Evolutionary conservation across 2,113 vertebrate species (phyloP).

Genomic region (Lota lota): DNA sequence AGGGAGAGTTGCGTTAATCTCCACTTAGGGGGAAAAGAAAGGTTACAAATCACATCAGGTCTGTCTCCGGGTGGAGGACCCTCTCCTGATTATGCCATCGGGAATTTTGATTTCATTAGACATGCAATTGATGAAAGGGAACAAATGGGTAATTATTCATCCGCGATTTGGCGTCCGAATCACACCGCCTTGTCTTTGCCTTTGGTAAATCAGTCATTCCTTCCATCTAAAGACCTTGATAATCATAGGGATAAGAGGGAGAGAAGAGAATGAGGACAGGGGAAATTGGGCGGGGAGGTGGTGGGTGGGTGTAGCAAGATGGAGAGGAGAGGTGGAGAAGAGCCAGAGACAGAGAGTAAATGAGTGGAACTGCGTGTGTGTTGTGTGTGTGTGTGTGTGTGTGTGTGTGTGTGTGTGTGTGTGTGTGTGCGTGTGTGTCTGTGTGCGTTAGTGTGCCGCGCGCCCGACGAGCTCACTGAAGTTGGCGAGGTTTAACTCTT

Average conservation of each 20-base stretch:
- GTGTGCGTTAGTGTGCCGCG: constrained; percentile 7
- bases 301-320: constrained; percentile 44
- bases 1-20: constrained; percentile 72
- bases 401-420: not conserved
- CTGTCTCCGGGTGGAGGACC: constrained; percentile 71
- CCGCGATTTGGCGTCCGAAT: constrained; percentile 67
- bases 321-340: constrained; percentile 53
- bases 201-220: constrained; percentile 77
- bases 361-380: constrained; percentile 47
- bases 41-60: constrained; percentile 76
- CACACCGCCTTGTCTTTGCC: constrained; percentile 75
- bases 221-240: constrained; percentile 76
- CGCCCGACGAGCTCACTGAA: constrained; percentile 43
- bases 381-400: too few species aligned
- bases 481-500: constrained; percentile 68
- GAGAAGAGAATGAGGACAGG: constrained; percentile 41
- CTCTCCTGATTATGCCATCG: constrained; percentile 78
- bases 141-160: constrained; percentile 84
- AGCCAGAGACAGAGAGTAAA: constrained; percentile 41
- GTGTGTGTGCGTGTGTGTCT: too few species aligned
- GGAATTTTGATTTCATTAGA: constrained; percentile 85
- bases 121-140: constrained; percentile 81
- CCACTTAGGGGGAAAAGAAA: constrained; percentile 69
- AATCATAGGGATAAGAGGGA: constrained; percentile 68
- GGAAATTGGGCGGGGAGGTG: constrained; percentile 22